A percentile compares a stretch with the other conserved stretches of the same genome.
phyloP scores from a whole-genome alignment of 2,797 vertebrate species.

The Limosa lapponica region DNA sequence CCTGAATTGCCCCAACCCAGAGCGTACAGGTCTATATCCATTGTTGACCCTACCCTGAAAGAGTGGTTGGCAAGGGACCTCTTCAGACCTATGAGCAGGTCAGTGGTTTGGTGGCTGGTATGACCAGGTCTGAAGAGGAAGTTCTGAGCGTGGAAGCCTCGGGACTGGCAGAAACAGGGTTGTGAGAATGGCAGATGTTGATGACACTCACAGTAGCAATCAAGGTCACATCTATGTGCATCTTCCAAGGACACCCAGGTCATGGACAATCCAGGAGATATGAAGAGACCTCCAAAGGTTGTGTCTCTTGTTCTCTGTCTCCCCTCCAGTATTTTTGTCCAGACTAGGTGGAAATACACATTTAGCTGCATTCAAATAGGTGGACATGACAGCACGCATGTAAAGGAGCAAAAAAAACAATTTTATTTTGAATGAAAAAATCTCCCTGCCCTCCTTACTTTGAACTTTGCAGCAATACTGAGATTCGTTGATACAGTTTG shows the following conservation, averaged over 20 bases:
- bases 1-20: too few species aligned
- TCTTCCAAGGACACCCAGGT: neutral
- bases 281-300: neutral
- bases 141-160: neutral
- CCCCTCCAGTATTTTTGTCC: neutral
- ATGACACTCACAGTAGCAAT: neutral
- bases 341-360: neutral
- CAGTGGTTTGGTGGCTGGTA: neutral
- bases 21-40: neutral
- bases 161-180: neutral
- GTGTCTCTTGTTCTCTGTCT: neutral
- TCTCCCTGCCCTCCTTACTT: neutral
- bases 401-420: neutral
- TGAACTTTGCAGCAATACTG: neutral
- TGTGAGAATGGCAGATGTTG: too few species aligned
- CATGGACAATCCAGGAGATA: neutral
- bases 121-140: neutral
- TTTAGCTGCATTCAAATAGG: neutral
- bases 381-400: neutral
- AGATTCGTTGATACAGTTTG: neutral
- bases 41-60: neutral
- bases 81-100: too few species aligned
- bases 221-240: too few species aligned
- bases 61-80: neutral
- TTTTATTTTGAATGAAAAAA: neutral